Conservation (phyloP, 2,113 vertebrate genomes). For the Melanerpes aurifrons region DNA sequence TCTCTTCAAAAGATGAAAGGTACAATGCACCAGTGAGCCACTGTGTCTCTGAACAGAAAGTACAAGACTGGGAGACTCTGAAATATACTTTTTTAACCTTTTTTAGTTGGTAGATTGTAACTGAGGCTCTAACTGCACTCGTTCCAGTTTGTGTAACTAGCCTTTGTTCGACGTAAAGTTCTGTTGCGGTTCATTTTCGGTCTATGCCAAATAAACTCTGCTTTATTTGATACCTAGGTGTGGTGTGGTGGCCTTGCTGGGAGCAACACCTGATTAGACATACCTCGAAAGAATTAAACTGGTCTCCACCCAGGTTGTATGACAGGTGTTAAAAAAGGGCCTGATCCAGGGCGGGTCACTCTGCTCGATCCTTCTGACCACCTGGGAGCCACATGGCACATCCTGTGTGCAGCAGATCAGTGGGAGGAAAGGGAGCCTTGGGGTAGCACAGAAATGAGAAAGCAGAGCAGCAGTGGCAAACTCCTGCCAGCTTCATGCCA, state of each 20-base stretch:
- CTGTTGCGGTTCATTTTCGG: background rate
- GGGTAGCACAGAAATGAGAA: background rate
- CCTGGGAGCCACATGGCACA: background rate
- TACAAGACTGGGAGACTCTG: conserved; percentile 1
- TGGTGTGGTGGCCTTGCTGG: background rate
- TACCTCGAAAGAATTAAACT: rapidly evolving
- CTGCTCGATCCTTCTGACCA: rapidly evolving
- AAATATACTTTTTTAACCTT: conserved; percentile 11
- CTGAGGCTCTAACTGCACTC: conserved; percentile 46
- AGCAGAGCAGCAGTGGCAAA: background rate
- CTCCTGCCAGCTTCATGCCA: background rate
- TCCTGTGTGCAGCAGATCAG: rapidly evolving
- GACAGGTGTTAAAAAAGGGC: background rate
- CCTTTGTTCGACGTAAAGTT: background rate
- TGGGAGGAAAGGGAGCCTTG: background rate
- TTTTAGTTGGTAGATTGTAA: conserved; percentile 11
- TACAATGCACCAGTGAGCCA: background rate
- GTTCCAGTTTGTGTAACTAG: conserved; percentile 33
- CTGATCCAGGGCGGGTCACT: background rate
- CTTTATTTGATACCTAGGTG: background rate
- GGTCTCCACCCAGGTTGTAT: background rate
- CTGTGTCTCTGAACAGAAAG: background rate
- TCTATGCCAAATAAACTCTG: conserved; percentile 58
- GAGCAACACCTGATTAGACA: background rate
- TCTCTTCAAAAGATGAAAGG: background rate